Conservation (phyloP, 2,888 invertebrate species). For the Synergus laeviventris region DNA sequence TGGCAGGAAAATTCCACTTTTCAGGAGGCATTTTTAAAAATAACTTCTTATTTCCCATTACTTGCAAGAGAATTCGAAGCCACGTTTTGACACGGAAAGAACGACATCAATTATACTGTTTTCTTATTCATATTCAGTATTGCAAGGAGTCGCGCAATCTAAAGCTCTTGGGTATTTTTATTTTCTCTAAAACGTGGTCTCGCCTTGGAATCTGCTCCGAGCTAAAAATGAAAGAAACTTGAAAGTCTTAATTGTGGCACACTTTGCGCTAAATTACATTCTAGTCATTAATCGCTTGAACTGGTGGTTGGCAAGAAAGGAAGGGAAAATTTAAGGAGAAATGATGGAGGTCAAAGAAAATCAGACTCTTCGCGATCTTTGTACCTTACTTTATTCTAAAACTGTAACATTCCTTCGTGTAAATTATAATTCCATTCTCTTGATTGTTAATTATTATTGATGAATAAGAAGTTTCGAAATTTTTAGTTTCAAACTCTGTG, state of each 20-base stretch:
- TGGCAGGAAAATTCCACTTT: constrained; percentile 24
- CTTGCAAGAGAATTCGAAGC: constrained; percentile 5
- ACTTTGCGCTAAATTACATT: constrained; percentile 32
- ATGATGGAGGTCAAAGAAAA: neutral
- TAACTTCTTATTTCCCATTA: constrained; percentile 15
- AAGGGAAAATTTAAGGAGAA: neutral
- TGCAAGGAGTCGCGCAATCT: constrained; percentile 7
- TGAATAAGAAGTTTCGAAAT: neutral
- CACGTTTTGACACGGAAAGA: constrained; percentile 31
- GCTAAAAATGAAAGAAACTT: neutral
- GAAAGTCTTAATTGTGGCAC: neutral
- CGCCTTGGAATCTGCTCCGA: constrained; percentile 7
- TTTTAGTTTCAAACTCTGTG: neutral
- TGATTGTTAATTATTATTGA: neutral
- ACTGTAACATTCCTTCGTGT: neutral
- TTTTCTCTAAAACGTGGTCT: constrained; percentile 25
- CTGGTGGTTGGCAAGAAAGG: neutral
- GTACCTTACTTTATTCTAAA: neutral
- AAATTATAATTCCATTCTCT: neutral
- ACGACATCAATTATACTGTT: constrained; percentile 33
- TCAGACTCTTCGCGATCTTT: neutral
- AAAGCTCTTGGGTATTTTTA: constrained; percentile 26
- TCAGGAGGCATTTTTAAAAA: neutral
- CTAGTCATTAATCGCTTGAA: constrained; percentile 26
- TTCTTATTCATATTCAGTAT: constrained; percentile 31